Evolutionary conservation across 2,113 vertebrate genomes (phyloP), one percentile per base, ranked within the genome.

Genomic region (Coregonus clupeaformis): DNA sequence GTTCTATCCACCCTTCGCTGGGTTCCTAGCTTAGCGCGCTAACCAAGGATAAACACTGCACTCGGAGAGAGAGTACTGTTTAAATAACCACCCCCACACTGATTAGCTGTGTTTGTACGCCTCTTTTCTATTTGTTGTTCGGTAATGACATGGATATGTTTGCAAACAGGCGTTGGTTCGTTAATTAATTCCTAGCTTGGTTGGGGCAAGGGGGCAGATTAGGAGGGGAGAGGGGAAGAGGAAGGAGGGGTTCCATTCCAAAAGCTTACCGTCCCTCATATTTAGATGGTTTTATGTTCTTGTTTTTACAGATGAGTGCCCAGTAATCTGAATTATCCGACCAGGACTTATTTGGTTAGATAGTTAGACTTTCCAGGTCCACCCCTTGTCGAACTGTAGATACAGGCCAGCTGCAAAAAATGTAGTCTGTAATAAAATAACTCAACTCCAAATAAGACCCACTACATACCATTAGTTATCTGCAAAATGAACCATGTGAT

Each of bases 61-160:
- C 59, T 73, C 18, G 29, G 57, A 47, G n/a, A 64, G 36, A 42
- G 36, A 42, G 7, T 42, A 42, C 36, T 42, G 74, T 77, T 77
- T 81, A 71, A 72, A 78, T 24, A 55, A 55, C 18, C 36, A 22
- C 60, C 30, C 55, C 66, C 7, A 16, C 30, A 25, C 67, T 49
- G 77, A 65, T 69, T 79, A 79, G 42, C 72, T 5, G 45, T 71
- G 36, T 75, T 71, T 68, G 72, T 59, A 71, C 63, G 55, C 67
- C 67, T 47, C n/a, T 57, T 69, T 25, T 47, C 24, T 75, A 27
- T 74, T 42, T 42, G 72, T 71, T 49, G 64, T 29, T 16, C 22
- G 36, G 13, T 74, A 71, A 75, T 71, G 72, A 71, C 62, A 79
- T 75, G 60, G 72, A 68, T 71, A 68, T 69, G 63, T 27, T 69